phyloP scores from a whole-genome alignment of 1,140 invertebrate species.

The Pentalonia nigronervosa region DNA sequence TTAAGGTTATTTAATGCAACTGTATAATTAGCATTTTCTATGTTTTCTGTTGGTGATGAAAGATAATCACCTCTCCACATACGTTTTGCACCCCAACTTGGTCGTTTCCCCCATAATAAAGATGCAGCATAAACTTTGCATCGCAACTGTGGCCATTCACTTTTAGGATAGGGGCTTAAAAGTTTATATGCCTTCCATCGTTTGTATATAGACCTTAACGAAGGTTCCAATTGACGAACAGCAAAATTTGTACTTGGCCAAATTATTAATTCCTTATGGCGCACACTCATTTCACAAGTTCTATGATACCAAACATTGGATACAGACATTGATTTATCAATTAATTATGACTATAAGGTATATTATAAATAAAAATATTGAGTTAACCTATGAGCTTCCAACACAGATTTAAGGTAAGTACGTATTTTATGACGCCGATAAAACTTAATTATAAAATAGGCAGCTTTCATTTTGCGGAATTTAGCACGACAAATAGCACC shows the following conservation, averaged over 20 bases:
- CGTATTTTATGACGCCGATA: slow-evolving; percentile 87
- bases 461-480: slow-evolving; percentile 86
- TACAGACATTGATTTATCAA: slow-evolving; percentile 23
- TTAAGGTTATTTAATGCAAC: slow-evolving; percentile 75
- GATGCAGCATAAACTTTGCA: slow-evolving; percentile 82
- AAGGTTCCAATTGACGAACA: slow-evolving; percentile 68
- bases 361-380: neutral
- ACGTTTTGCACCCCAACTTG: slow-evolving; percentile 82
- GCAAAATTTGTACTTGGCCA: slow-evolving; percentile 84
- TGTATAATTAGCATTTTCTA: slow-evolving; percentile 74
- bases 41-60: slow-evolving; percentile 78
- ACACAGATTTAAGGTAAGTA: slow-evolving; percentile 77
- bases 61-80: slow-evolving; percentile 95
- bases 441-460: slow-evolving; percentile 79
- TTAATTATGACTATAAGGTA: neutral
- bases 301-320: slow-evolving; percentile 3
- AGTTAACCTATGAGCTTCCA: slow-evolving; percentile 69
- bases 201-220: slow-evolving; percentile 72
- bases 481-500: slow-evolving; percentile 80
- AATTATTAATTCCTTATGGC: slow-evolving; percentile 11
- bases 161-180: slow-evolving; percentile 78
- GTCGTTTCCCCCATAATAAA: slow-evolving; percentile 76
- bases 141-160: slow-evolving; percentile 85
- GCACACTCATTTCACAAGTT: slow-evolving; percentile 43
- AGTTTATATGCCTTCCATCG: slow-evolving; percentile 91